phyloP scores from a whole-genome alignment of 2,113 vertebrate species.

The Jaculus jaculus region DNA sequence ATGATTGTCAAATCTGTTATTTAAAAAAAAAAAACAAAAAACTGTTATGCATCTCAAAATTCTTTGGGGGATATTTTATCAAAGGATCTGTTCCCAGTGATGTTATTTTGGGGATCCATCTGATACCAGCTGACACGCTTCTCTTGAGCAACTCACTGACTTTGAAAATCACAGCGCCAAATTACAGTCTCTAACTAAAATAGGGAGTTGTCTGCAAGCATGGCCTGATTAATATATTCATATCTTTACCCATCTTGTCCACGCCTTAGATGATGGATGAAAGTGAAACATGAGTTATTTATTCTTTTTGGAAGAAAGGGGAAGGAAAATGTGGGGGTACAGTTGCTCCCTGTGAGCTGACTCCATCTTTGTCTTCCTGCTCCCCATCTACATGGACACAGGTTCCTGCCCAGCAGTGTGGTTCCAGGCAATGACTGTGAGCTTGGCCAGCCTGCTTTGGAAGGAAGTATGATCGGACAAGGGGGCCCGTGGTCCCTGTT shows the following conservation, averaged over 20 bases:
- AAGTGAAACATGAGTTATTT: background rate
- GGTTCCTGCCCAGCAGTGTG: background rate
- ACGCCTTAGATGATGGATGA: constrained; percentile 11
- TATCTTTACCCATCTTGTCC: background rate
- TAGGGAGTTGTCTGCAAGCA: constrained; percentile 33
- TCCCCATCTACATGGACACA: background rate
- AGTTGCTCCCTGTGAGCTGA: background rate
- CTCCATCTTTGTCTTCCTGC: background rate
- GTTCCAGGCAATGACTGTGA: background rate
- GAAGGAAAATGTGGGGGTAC: background rate
- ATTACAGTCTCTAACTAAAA: constrained; percentile 52
- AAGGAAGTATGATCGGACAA: background rate
- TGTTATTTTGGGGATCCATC: constrained; percentile 65
- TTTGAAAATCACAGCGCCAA: constrained; percentile 71
- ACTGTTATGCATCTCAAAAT: constrained; percentile 69
- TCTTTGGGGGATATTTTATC: constrained; percentile 80
- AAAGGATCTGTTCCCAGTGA: constrained; percentile 72
- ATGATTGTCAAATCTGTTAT: constrained; percentile 58
- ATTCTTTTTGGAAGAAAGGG: constrained; percentile 46
- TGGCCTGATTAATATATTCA: constrained; percentile 51
- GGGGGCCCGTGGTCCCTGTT: background rate
- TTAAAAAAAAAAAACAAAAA: constrained; percentile 42
- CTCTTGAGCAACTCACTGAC: constrained; percentile 70
- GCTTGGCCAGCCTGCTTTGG: background rate
- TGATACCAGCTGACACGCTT: constrained; percentile 65